Evolutionary conservation across 2,113 vertebrate genomes (phyloP), one percentile per base, ranked within the genome.

Genomic region (Menidia beryllina): DNA sequence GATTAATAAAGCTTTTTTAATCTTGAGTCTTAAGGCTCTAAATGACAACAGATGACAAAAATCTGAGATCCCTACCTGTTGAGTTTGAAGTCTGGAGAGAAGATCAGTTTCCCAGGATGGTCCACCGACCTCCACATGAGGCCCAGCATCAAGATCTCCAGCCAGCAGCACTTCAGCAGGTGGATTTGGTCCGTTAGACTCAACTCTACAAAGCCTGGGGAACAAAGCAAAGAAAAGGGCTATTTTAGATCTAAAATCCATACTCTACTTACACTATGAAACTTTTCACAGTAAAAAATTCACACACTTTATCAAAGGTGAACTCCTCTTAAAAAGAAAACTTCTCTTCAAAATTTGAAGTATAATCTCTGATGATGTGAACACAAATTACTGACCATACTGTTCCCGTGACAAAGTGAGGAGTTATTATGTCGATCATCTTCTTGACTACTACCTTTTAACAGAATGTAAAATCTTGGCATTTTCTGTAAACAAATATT

Each of bases 121-220:
- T 98, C 94, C 0, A 98, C 96, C 0, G 98, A 99, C 79, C 97
- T 94, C 98, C 97, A 99, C 94, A 99, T 98, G 72, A 99, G 93
- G 20, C 98, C 98, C 85, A 99, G 57, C 97, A 99, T 99, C 36
- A 99, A 83, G 60, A 99, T 95, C 91, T 99, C 97, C 93, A 99
- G 82, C 98, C 97, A 99, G 88, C 97, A 98, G 85, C 96, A 96
- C 89, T 99, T 98, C 70, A 99, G 82, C 75, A 98, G 94, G 56
- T 96, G 94, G 23, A 99, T 97, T 90, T 99, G 98, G 76, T 99
- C 96, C 0, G 94, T 86, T 2, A 99, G 90, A 62, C 93, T 95
- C 83, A 99, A 92, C 84, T 98, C 96, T 80, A 98, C 75, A 8
- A 99, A 99, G 7, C 97, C 97, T 99, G 76, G 15, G 36, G 10